phyloP scores from a whole-genome alignment of 2,113 vertebrate genomes.

The Malurus elegans region DNA sequence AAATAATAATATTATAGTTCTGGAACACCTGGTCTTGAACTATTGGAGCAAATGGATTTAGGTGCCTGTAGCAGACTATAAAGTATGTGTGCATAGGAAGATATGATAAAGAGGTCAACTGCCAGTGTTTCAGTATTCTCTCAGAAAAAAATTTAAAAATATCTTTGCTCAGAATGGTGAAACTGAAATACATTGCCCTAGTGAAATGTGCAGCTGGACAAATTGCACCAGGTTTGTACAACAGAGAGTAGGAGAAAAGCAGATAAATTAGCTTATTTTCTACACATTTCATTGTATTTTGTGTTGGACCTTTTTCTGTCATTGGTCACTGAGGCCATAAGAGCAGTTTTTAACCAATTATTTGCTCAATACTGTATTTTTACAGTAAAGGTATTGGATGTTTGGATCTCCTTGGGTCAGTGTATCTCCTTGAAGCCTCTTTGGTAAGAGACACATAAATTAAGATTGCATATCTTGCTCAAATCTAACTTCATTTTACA shows the following conservation, averaged over 20 bases:
- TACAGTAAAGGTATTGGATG: neutral
- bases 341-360: neutral
- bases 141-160: neutral
- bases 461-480: neutral
- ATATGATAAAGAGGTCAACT: neutral
- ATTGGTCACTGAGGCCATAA: neutral
- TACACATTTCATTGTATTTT: neutral
- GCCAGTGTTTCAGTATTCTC: neutral
- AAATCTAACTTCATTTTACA: neutral
- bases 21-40: neutral
- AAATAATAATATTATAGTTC: neutral
- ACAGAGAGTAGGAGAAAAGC: neutral
- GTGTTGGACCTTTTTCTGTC: neutral
- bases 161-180: neutral
- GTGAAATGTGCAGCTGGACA: neutral
- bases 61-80: neutral
- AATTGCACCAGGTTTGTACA: neutral
- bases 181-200: neutral
- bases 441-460: neutral
- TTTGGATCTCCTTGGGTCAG: neutral
- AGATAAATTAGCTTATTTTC: neutral
- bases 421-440: neutral
- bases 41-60: neutral
- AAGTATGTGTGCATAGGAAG: neutral
- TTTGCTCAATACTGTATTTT: neutral